Base-by-base conservation (phyloP, 2,113 vertebrate species). In the Ptychochromis oligacanthus region DNA sequence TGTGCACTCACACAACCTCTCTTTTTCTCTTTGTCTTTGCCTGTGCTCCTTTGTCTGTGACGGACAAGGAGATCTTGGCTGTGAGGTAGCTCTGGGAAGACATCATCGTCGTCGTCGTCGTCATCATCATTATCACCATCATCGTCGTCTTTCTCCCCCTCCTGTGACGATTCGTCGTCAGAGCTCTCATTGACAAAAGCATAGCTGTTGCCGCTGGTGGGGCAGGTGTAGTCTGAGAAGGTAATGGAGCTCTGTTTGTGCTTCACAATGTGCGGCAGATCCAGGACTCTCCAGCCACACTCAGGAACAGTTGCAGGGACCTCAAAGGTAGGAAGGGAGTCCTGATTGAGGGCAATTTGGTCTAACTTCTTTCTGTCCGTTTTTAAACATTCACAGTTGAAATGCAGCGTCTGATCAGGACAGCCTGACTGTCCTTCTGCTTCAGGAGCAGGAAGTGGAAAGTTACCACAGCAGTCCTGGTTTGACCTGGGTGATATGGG, bases 201-300 rank as follows among this genome's bases (percentile, higher is more conserved):
- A 4, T 83, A 87, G 78, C 67, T 52, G 26, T 82, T 82, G 1
- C 36, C 7, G n/a, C n/a, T 65, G 22, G n/a, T 36, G 46, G 83
- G 54, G 34, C 43, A 59, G 55, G 77, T 36, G 0, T 80, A 87
- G 77, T 96, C 94, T 24, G 94, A 93, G 92, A 97, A 97, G 4
- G 95, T 85, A 81, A 97, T 96, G 79, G 93, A 94, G 81, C 93
- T 96, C 17, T 87, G 88, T 83, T 96, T 96, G 88, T 96, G 93
- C 77, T 95, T 96, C 59, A 97, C 91, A 18, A 97, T 86, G 87
- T 93, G 91, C 4, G 90, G 93, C 2, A 94, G 89, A 60, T 95
- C 88, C 20, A 34, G 75, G 36, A 70, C 20, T 67, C 58, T 84
- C 49, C 5, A 70, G 31, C 17, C 86, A 31, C 80, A 49, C 34